Conservation (phyloP, 2,797 vertebrate genomes). For the Chiloscyllium punctatum region DNA sequence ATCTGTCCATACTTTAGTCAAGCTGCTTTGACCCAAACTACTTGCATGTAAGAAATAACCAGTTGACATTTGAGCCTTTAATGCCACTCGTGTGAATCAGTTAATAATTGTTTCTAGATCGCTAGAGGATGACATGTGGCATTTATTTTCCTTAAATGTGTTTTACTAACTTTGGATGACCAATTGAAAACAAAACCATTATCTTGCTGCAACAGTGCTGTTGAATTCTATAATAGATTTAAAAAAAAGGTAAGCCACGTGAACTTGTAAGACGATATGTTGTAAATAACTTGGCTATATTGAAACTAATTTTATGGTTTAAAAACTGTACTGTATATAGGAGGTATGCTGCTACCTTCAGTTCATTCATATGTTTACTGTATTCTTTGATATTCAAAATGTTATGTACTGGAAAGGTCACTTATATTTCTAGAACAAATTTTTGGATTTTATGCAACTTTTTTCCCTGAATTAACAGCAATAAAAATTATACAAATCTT, state of each 20-base stretch:
- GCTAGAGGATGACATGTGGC: conserved; percentile 49
- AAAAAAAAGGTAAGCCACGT: conserved; percentile 52
- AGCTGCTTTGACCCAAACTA: conserved; percentile 20
- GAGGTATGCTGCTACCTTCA: conserved; percentile 68
- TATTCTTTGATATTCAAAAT: conserved; percentile 85
- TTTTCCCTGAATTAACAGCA: conserved; percentile 87
- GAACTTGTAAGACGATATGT: conserved; percentile 47
- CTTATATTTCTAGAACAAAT: conserved; percentile 89
- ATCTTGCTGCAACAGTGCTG: conserved; percentile 55
- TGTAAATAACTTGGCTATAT: conserved; percentile 63
- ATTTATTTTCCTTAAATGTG: conserved; percentile 68
- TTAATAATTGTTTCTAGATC: conserved; percentile 21
- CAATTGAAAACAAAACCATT: conserved; percentile 56
- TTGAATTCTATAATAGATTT: conserved; percentile 46
- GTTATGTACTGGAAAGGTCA: conserved; percentile 80
- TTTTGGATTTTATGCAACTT: conserved; percentile 81
- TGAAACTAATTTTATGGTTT: conserved; percentile 70
- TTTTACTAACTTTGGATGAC: conserved; percentile 70
- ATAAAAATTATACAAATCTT: conserved; percentile 63
- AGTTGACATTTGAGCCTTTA: conserved; percentile 17
- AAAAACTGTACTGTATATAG: conserved; percentile 77
- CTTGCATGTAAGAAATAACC: conserved; percentile 7
- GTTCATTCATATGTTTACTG: conserved; percentile 83
- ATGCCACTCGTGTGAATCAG: conserved; percentile 24
- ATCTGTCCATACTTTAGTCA: neutral